Conservation (phyloP, 2,113 vertebrate genomes). For the Callocephalon fimbriatum region DNA sequence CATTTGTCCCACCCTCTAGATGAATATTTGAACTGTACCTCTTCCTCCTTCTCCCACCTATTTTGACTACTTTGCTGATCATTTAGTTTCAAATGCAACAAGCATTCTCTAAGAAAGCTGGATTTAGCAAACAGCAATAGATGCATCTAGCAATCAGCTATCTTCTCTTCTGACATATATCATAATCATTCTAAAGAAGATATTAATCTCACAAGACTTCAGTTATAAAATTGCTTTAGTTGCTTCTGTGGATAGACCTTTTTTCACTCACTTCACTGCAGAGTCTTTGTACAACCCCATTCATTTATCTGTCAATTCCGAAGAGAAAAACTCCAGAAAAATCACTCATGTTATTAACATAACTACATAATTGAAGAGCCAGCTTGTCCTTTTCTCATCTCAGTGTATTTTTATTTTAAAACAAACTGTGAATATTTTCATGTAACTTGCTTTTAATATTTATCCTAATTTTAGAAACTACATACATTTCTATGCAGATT, state of each 20-base stretch:
- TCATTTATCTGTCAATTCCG: background rate
- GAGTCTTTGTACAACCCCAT: background rate
- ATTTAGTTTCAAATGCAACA: background rate
- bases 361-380: background rate
- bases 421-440: background rate
- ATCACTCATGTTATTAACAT: background rate
- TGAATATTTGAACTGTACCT: background rate
- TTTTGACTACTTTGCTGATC: background rate
- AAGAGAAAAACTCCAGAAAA: background rate
- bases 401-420: background rate
- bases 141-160: background rate
- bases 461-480: background rate
- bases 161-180: background rate
- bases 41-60: background rate
- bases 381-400: background rate
- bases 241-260: background rate
- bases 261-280: background rate
- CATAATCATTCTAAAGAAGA: background rate
- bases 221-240: background rate
- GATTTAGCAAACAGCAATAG: constrained; percentile 10
- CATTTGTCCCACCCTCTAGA: background rate
- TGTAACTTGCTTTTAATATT: background rate
- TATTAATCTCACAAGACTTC: background rate
- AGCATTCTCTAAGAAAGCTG: background rate
- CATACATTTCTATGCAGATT: background rate